phyloP scores from a whole-genome alignment of 2,888 invertebrate species.

The Perithous albicinctus region DNA sequence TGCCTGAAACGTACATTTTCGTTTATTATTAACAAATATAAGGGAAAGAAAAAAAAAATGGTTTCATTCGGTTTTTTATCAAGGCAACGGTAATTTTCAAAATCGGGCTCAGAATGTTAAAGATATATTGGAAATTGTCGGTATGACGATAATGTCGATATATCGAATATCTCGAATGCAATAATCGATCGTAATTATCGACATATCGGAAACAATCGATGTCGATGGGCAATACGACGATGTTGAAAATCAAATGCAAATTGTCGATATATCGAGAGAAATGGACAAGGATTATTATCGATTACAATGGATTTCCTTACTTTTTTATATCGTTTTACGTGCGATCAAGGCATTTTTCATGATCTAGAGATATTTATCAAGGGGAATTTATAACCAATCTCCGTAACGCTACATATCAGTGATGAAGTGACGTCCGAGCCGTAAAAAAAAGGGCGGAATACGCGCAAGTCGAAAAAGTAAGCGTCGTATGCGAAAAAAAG shows the following conservation, averaged over 20 bases:
- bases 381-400: slow-evolving; percentile 44
- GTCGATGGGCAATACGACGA: no score
- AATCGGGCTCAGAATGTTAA: no score
- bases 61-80: no score
- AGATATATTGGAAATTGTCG: no score
- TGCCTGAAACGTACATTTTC: slow-evolving; percentile 43
- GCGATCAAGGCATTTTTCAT: slow-evolving; percentile 40
- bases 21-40: no score
- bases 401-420: slow-evolving; percentile 58
- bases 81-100: no score
- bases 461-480: neutral
- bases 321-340: slow-evolving; percentile 17
- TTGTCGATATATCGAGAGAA: neutral
- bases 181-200: neutral
- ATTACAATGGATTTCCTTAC: neutral
- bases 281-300: no score
- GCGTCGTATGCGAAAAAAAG: slow-evolving; percentile 23
- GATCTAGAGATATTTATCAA: slow-evolving; percentile 51
- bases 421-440: slow-evolving; percentile 40
- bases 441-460: slow-evolving; percentile 34
- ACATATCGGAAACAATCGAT: neutral
- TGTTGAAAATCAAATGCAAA: neutral
- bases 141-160: neutral
- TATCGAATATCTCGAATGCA: neutral
- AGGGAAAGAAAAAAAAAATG: no score